A percentile compares a stretch with the other conserved stretches of the same genome.
phyloP scores from a whole-genome alignment of 2,888 invertebrate genomes.

The Drosophila paramelanica region DNA sequence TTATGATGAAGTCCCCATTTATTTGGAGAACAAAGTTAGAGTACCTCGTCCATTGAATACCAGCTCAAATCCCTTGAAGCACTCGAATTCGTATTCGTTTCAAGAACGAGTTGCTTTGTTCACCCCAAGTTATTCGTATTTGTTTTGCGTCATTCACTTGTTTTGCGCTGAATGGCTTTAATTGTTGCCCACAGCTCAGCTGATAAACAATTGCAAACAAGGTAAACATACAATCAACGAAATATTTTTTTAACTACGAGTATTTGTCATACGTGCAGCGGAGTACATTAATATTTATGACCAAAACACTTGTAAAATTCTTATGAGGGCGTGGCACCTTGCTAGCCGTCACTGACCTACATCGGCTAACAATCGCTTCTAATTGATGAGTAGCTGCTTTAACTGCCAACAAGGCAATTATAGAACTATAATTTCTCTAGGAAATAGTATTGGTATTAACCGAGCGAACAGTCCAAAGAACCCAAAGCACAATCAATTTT shows the following conservation, averaged over 20 bases:
- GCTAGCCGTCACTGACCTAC: constrained; percentile 58
- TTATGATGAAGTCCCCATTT: too few relatives aligned
- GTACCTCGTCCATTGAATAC: not conserved
- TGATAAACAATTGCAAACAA: constrained; percentile 49
- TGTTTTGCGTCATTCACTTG: constrained; percentile 39
- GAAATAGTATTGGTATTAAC: not conserved
- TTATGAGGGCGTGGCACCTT: constrained; percentile 19
- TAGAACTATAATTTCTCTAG: not conserved
- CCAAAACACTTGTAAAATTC: constrained; percentile 6
- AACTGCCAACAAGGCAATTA: too few relatives aligned
- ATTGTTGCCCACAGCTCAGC: constrained; percentile 35
- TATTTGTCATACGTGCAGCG: constrained; percentile 43
- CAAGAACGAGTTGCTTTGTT: constrained; percentile 33
- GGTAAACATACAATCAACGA: constrained; percentile 23
- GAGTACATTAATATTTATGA: constrained; percentile 8
- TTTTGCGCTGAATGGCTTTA: constrained; percentile 40
- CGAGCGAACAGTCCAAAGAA: not conserved
- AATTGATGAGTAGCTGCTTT: constrained; percentile 1
- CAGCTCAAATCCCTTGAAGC: not conserved
- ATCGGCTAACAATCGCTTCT: constrained; percentile 9
- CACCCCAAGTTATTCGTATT: constrained; percentile 20
- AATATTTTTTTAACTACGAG: constrained; percentile 28
- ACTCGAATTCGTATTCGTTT: constrained; percentile 4
- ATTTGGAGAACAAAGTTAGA: not conserved
- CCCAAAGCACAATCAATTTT: not conserved